phyloP scores from a whole-genome alignment of 1,140 invertebrate genomes.

The Hypothenemus hampei region DNA sequence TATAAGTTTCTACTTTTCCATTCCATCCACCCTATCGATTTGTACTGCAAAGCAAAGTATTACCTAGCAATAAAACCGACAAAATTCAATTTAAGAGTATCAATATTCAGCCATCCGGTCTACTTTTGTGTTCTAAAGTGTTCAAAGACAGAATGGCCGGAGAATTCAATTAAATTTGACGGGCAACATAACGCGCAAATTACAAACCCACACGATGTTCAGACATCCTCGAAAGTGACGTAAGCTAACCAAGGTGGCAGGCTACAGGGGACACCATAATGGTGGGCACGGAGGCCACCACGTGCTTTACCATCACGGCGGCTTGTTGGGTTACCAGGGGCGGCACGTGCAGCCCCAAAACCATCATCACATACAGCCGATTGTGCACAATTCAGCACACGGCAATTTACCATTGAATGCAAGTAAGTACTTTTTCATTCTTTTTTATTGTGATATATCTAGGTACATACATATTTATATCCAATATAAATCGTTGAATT shows the following conservation, averaged over 20 bases:
- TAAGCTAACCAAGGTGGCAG: conserved; percentile 40
- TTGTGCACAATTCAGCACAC: conserved; percentile 30
- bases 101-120: background rate
- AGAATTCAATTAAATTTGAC: background rate
- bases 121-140: too few species aligned
- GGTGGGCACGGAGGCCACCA: conserved; percentile 40
- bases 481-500: too few species aligned
- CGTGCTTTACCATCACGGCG: conserved; percentile 42
- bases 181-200: conserved; percentile 13
- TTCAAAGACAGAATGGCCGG: background rate
- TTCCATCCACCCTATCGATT: too few species aligned
- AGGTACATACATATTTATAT: too few species aligned
- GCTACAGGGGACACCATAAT: conserved; percentile 43
- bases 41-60: background rate
- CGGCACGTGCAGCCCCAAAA: conserved; percentile 35
- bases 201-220: conserved; percentile 20
- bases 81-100: background rate
- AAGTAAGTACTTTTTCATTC: conserved; percentile 36
- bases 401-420: conserved; percentile 42
- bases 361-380: conserved; percentile 38
- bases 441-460: too few species aligned
- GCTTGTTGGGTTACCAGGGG: conserved; percentile 40
- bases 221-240: conserved; percentile 30
- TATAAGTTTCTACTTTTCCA: too few species aligned
- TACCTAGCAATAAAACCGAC: background rate